phyloP scores from a whole-genome alignment of 2,113 vertebrate genomes.

The Hippopotamus amphibius region DNA sequence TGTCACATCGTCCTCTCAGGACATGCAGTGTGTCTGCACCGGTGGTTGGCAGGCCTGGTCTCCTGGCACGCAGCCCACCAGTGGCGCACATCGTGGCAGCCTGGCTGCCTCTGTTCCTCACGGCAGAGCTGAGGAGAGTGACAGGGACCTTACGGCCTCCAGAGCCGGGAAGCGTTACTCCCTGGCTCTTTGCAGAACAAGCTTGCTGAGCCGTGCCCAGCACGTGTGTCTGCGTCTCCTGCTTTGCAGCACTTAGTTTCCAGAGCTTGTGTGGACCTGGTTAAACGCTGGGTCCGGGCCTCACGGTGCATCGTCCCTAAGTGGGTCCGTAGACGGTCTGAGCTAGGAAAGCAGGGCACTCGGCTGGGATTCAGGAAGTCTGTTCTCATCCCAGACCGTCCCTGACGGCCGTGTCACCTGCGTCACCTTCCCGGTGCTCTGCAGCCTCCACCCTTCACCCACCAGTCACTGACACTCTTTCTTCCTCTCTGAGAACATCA shows the following conservation, averaged over 20 bases:
- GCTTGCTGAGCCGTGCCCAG: too few species aligned
- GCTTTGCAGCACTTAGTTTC: not conserved
- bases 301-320: not conserved
- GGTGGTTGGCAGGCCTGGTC: fast-evolving
- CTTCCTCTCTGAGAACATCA: not conserved
- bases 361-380: not conserved
- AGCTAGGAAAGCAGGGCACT: not conserved
- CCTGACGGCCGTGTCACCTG: fast-evolving
- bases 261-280: fast-evolving
- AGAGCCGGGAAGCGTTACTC: not conserved
- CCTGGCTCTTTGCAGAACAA: not conserved
- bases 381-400: fast-evolving
- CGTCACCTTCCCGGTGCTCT: fast-evolving
- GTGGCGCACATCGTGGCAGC: too few species aligned
- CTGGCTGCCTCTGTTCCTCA: too few species aligned
- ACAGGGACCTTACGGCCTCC: fast-evolving
- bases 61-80: not conserved
- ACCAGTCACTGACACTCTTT: fast-evolving
- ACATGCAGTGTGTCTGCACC: fast-evolving
- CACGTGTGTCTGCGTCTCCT: fast-evolving
- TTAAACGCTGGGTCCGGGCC: not conserved
- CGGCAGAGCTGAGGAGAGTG: fast-evolving
- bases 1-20: fast-evolving
- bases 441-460: not conserved
- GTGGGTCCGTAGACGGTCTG: not conserved